Base-by-base conservation (phyloP, 2,888 invertebrate species). In the Orgyia antiqua region DNA sequence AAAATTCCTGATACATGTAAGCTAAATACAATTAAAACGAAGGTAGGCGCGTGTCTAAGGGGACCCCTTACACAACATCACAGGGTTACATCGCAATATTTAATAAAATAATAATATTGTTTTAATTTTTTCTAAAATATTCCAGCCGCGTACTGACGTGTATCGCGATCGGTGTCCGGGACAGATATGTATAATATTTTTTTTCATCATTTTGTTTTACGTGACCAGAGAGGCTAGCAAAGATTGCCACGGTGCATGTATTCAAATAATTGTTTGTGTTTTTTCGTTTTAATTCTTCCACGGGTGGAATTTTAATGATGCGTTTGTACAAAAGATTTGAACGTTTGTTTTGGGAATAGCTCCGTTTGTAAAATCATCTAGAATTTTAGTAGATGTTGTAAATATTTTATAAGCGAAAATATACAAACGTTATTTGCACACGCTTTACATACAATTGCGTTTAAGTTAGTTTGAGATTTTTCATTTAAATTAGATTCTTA, bases 81-180 rank as follows among this genome's bases (percentile, higher is more conserved):
- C n/a, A 42, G 52, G 58, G 58, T 59, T 64, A 68, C 67, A 70
- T 70, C 71, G 61, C 68, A 70, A 77, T 76, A 76, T 76, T 73
- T 71, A 73, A 74, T 74, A 71, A 60, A 58, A 62, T 55, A 55
- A 56, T 44, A 56, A 72, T 70, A 72, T 71, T 68, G 67, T 72
- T 65, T 71, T 66, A 77, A 74, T 69, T 73, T 74, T 68, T 24
- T 24, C 4, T 76, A 76, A 83, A 73, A 68, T 82, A 84, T 84
- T 84, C 84, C 50, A 39, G 45, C 64, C 68, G 71, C 84, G 80
- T 82, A 45, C 68, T 54, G 51, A 45, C 68, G 70, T 69, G 78
- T 82, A 84, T 83, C 79, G 78, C 77, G 73, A 84, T 84, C 78
- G 72, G 77, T 82, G 83, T 62, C 58, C 67, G 52, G 62, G 71